Base-by-base conservation (phyloP, 1,140 invertebrate species). In the Drosophila neocordata region DNA sequence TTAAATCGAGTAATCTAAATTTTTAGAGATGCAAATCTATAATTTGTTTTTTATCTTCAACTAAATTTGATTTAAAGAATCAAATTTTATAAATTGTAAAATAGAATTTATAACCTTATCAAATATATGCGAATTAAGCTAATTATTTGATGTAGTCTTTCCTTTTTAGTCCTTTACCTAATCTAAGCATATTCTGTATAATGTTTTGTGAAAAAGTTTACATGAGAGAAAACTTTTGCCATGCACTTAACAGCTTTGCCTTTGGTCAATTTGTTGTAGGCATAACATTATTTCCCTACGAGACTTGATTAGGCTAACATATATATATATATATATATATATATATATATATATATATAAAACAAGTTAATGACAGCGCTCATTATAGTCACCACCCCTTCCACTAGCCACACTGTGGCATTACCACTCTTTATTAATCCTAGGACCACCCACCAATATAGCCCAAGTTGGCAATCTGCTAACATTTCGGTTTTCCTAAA, bases 311-410 rank as follows among this genome's bases (percentile, higher is more conserved):
- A 58, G 74, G 41, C 53, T 75, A 79, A 82, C 27, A 31, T 31
- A 31, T 31, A 31, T 31, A 31, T 24, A 31, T 6, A 31, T 31
- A 31, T 31, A 31, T 31, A 31, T 6, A 31, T 24, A 24, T 24
- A 24, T 24, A 24, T 24, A 24, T 24, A 24, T 24, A 24, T 24
- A 75, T 65, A 73, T 84, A 81, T 78, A 84, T 85, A 81, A 87
- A 81, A 87, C 82, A 81, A 81, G 82, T 85, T 87, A 81, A 85
- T 81, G 82, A 85, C 77, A 77, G 65, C 20, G 60, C 81, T 87
- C 77, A 81, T 85, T 87, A 87, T 68, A 1, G 69, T 41, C 24
- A 65, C 15, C 55, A 18, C 34, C 35, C 2, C 6, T 24, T 6
- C 41, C 38, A 38, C 37, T 20, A 13, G 0, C 27, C 27, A 18